phyloP scores from a whole-genome alignment of 1,140 invertebrate genomes.

The Drosophila mayri region DNA sequence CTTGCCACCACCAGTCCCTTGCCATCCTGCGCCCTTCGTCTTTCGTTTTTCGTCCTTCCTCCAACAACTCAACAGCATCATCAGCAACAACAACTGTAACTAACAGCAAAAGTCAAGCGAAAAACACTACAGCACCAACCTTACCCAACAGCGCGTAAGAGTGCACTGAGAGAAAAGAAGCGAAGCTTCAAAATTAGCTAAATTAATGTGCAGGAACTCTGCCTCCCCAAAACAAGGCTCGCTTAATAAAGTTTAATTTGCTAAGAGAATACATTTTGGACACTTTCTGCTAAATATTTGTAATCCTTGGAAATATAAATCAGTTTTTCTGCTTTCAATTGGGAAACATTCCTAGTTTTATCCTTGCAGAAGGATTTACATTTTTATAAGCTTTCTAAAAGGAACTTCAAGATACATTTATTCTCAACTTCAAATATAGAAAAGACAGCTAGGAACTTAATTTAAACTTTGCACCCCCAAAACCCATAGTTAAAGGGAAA shows the following conservation, averaged over 20 bases:
- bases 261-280: not conserved
- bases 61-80: slow-evolving; percentile 31
- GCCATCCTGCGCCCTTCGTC: slow-evolving; percentile 19
- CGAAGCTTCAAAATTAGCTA: not conserved
- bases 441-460: not conserved
- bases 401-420: not conserved
- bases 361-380: not conserved
- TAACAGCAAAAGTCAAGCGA: slow-evolving; percentile 63
- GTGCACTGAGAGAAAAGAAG: slow-evolving; percentile 23
- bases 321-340: not conserved
- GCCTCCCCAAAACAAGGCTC: not conserved
- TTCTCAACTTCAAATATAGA: not conserved
- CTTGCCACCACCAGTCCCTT: slow-evolving; percentile 10
- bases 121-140: slow-evolving; percentile 50
- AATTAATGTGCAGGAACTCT: not conserved
- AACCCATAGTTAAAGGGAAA: not conserved
- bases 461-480: not conserved
- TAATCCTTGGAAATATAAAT: not conserved
- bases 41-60: slow-evolving; percentile 1
- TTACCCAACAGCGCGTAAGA: slow-evolving; percentile 68
- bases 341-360: not conserved
- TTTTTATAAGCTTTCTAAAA: not conserved
- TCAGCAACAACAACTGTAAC: slow-evolving; percentile 48
- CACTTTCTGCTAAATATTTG: not conserved
- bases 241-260: not conserved